Evolutionary conservation across 2,888 invertebrate species (phyloP), one percentile per base, ranked within the genome.

Genomic region (Pristionchus mayeri): DNA sequence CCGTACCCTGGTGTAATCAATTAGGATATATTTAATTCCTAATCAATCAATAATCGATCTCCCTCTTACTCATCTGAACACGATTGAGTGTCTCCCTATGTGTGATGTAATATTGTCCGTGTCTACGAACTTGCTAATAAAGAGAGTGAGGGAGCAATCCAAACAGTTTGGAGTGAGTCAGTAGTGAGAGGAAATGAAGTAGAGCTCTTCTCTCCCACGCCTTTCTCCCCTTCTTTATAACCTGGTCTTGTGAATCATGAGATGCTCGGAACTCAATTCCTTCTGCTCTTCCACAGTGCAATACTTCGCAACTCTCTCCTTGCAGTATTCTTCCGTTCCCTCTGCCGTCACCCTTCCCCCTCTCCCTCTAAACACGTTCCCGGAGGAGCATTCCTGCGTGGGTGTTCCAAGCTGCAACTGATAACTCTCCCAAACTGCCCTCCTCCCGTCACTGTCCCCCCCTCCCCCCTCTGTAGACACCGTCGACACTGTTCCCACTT

Each of bases 121-220:
- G 63, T 71, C 71, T 24, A 44, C 71, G 71, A 71, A 40, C 71
- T 44, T 71, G 71, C 71, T 71, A 71, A 71, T 71, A 71, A 71
- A 71, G 71, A 71, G 71, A 71, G 71, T 71, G 71, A 71, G 71
- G 71, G 40, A 71, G 71, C 71, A 71, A 71, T 71, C 40, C 71
- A 71, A 71, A 71, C 71, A 71, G 63, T 63, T 63, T 63, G 63
- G 63, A 63, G 37, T 71, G 71, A 71, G 2, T 71, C 71, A 71
- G 24, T 7, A 13, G 37, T 37, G 18, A 40, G 40, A 37, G 71
- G n/a, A 37, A 71, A 40, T 71, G n/a, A 44, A 71, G 3, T 34
- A 13, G 71, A 40, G 71, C 71, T 37, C 67, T 21, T 34, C n/a
- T 30, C 67, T 44, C 71, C 71, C 71, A 71, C 71, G 40, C 44